Conservation (phyloP, 2,888 invertebrate genomes). For the Rotaria socialis region DNA sequence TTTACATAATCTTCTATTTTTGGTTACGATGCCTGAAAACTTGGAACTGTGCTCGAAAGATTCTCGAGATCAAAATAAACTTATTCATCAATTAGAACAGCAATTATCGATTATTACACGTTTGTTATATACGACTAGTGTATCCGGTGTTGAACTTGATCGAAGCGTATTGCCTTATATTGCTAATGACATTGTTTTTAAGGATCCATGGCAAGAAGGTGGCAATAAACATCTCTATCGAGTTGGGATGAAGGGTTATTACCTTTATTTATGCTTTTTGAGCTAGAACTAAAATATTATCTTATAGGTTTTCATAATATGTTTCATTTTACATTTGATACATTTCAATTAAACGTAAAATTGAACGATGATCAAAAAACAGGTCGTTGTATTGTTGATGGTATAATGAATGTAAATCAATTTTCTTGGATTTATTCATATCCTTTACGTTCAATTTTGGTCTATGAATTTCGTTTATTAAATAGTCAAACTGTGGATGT, state of each 20-base stretch:
- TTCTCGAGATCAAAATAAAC: background rate
- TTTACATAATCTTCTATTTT: too few relatives aligned
- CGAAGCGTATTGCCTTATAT: background rate
- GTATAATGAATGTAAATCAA: constrained; percentile 20
- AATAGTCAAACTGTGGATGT: background rate
- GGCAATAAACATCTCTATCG: background rate
- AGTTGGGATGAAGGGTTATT: constrained; percentile 25
- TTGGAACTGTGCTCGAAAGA: background rate
- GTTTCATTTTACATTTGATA: constrained; percentile 21
- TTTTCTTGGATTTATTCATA: constrained; percentile 35
- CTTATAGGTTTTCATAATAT: constrained; percentile 10
- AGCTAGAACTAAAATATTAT: background rate
- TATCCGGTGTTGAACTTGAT: background rate
- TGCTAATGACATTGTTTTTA: background rate
- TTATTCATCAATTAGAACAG: background rate
- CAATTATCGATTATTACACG: background rate
- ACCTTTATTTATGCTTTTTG: background rate
- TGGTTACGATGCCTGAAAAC: background rate
- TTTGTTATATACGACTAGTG: background rate
- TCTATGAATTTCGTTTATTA: constrained; percentile 33
- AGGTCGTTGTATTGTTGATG: constrained; percentile 24
- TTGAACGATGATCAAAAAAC: background rate
- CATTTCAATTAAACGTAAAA: constrained; percentile 25
- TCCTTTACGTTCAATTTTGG: constrained; percentile 1
- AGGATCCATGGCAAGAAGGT: constrained; percentile 18